Percentiles rank a stretch among this genome's conserved stretches.
These are phyloP conservation scores for Cyanistes caeruleus DNA, from an alignment of 2,113 vertebrate species.

Conservation along the genomic window DNA sequence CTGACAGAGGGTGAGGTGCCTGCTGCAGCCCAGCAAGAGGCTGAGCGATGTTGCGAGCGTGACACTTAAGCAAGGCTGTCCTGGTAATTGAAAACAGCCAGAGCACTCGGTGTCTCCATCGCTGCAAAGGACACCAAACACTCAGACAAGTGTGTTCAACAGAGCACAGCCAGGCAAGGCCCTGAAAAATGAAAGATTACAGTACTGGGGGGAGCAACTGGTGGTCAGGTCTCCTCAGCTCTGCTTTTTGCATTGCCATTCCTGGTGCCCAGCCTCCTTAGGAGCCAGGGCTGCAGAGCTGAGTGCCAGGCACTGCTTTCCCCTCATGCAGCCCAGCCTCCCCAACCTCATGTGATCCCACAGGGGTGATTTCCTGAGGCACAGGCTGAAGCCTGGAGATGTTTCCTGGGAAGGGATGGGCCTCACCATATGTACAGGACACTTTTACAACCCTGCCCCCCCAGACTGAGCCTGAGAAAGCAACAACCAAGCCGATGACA, in stretches of 20 bases:
- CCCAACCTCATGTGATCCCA: rapidly evolving
- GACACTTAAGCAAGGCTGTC: neutral
- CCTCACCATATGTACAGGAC: neutral
- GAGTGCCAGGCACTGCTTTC: rapidly evolving
- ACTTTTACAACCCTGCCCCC: neutral
- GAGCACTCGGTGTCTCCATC: rapidly evolving
- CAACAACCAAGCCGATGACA: neutral
- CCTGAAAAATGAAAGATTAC: neutral
- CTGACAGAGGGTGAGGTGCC: neutral
- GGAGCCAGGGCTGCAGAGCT: neutral
- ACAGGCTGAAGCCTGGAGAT: neutral
- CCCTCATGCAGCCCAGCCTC: neutral
- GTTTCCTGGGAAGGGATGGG: neutral
- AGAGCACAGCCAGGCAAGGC: neutral
- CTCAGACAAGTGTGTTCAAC: neutral
- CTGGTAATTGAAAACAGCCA: neutral
- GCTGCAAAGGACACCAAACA: neutral
- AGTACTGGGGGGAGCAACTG: rapidly evolving
- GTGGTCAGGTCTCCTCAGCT: neutral
- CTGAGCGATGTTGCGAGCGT: rapidly evolving
- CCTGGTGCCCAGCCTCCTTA: neutral
- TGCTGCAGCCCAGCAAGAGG: neutral
- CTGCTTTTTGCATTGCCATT: neutral
- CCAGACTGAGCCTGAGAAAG: neutral
- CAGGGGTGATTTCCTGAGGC: neutral